Conservation (phyloP, 2,113 vertebrate species). For the Gasterosteus aculeatus region DNA sequence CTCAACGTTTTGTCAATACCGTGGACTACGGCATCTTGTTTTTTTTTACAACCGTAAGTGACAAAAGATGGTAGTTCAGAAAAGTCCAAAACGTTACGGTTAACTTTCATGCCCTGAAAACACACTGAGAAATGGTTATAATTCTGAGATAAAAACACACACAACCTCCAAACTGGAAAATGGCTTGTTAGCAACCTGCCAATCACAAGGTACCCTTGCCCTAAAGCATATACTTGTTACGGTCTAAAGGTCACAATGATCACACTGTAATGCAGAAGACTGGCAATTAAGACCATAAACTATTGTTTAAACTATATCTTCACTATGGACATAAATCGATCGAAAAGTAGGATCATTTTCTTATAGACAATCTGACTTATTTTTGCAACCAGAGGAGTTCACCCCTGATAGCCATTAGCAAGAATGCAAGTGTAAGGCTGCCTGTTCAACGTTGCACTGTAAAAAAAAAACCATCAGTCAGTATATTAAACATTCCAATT, state of each 20-base stretch:
- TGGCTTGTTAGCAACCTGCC: neutral
- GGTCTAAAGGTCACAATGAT: neutral
- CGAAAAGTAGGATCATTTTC: neutral
- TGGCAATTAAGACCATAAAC: neutral
- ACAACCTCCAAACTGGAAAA: neutral
- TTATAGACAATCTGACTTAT: no score
- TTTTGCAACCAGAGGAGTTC: neutral
- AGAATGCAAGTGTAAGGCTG: conserved; percentile 1
- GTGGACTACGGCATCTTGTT: neutral
- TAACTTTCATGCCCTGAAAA: neutral
- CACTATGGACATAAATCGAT: neutral
- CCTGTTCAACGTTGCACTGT: conserved; percentile 34
- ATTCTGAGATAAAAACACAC: neutral
- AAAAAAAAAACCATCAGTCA: conserved; percentile 26
- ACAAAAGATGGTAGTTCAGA: neutral
- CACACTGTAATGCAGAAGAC: neutral
- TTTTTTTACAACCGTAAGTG: neutral
- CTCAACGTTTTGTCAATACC: neutral
- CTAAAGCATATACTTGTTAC: neutral
- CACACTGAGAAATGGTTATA: neutral
- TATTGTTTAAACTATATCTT: neutral
- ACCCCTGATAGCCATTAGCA: neutral
- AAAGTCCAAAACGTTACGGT: neutral
- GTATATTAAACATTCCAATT: conserved; percentile 23
- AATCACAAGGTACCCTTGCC: neutral